These are phyloP conservation scores for Balearica regulorum DNA, from an alignment of 2,797 vertebrate genomes.

Conservation along the genomic window DNA sequence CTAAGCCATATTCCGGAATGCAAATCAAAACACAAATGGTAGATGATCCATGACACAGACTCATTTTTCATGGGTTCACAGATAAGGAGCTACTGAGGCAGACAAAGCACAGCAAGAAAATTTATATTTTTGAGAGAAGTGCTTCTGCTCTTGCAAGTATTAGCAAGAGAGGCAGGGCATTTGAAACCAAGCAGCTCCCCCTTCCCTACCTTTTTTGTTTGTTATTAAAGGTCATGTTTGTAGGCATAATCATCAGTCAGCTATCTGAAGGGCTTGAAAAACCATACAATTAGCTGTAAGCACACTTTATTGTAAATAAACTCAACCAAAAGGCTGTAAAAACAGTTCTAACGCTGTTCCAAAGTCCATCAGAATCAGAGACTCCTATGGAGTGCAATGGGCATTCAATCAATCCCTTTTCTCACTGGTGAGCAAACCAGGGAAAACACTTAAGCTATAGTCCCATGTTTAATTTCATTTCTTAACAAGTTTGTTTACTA, in stretches of 20 bases:
- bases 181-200: background rate
- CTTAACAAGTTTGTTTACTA: slow-evolving; percentile 6
- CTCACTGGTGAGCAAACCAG: background rate
- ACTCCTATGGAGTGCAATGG: background rate
- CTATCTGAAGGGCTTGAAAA: background rate
- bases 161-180: too few species aligned
- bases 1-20: background rate
- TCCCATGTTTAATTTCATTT: background rate
- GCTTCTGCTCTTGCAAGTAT: background rate
- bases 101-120: background rate
- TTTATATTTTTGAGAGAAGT: background rate
- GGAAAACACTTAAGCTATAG: background rate
- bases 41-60: background rate
- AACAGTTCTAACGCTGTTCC: background rate
- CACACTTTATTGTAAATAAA: background rate
- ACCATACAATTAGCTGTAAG: background rate
- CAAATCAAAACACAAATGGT: background rate
- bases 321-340: background rate
- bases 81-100: background rate
- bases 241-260: background rate
- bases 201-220: background rate
- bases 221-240: background rate
- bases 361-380: background rate
- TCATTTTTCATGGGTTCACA: background rate
- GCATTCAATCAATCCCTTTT: background rate